Evolutionary conservation across 1,140 invertebrate species (phyloP), one percentile per base, ranked within the genome.

Genomic region (Trialeurodes vaporariorum): DNA sequence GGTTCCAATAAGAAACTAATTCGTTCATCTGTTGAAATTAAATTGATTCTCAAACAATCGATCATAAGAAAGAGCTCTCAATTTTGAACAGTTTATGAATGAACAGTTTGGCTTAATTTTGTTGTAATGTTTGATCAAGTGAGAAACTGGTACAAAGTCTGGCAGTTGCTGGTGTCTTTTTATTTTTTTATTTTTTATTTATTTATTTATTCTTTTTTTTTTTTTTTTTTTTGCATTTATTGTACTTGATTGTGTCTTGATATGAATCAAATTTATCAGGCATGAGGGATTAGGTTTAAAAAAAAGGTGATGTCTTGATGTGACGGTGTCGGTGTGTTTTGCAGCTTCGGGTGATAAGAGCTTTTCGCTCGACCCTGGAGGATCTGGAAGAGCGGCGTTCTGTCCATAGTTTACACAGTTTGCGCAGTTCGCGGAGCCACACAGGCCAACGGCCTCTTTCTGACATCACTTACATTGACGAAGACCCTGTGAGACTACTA

Each of bases 321-420:
- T 49, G 34, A 49, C 34, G 34, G 34, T 49, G 34, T 34, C 64
- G 59, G 65, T 70, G 69, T 70, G 66, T 85, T 88, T 93, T 93
- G 84, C 93, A 99, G 96, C 91, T 99, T 84, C 93, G 97, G 84
- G 97, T 99, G 84, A 96, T 99, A 84, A 92, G 96, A 85, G 97
- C 96, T 79, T 99, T 99, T 93, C 97, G 95, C 85, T 98, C 94
- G 77, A 98, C 92, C 78, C 85, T 98, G 85, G 97, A 99, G 88
- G 97, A 99, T 84, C 86, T 98, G 84, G 96, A 98, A 84, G 97
- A 99, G 83, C 90, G 94, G 78, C 90, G 94, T 81, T 96, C 94
- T 82, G 88, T 96, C 80, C 94, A 96, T 89, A 95, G 93, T 88
- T 91, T 93, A 84, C 92, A 94, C 84, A 94, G 92, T 81, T 91